Conservation (phyloP, 23 tunicate species). For the Styela clava region DNA sequence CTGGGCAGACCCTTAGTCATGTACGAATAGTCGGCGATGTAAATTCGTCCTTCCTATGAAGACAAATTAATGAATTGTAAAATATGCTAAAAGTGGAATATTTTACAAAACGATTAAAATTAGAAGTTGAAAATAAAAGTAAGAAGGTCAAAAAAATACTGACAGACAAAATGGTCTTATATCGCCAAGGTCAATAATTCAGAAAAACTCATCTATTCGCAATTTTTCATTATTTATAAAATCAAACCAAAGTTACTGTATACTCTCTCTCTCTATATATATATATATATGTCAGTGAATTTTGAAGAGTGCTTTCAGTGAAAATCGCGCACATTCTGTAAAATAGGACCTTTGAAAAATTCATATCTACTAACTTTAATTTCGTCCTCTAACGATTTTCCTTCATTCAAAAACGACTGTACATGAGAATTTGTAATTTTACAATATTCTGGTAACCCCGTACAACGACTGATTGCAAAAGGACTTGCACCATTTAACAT, state of each 20-base stretch:
- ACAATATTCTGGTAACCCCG: slow-evolving; percentile 21
- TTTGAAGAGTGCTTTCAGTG: not conserved
- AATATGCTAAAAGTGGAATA: not conserved
- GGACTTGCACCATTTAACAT: slow-evolving; percentile 36
- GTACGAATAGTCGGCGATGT: slow-evolving; percentile 25
- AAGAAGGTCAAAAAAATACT: no score
- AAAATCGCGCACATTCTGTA: no score
- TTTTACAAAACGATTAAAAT: no score
- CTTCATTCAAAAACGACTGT: slow-evolving; percentile 2
- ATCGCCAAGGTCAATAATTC: no score
- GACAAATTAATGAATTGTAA: no score
- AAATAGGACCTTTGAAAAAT: no score
- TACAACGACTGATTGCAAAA: slow-evolving; percentile 16
- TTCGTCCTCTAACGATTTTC: slow-evolving; percentile 22
- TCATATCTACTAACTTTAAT: slow-evolving; percentile 19
- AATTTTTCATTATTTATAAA: no score
- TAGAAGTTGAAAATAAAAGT: no score
- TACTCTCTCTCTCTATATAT: no score
- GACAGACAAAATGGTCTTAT: no score
- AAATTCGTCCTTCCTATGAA: slow-evolving; percentile 42
- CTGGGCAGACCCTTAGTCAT: slow-evolving; percentile 9
- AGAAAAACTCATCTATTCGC: no score
- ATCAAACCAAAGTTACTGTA: no score
- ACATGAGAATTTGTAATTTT: slow-evolving; percentile 33
- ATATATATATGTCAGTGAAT: not conserved